Conservation (phyloP, 2,797 vertebrate species). For the Bradypodion ventrale region DNA sequence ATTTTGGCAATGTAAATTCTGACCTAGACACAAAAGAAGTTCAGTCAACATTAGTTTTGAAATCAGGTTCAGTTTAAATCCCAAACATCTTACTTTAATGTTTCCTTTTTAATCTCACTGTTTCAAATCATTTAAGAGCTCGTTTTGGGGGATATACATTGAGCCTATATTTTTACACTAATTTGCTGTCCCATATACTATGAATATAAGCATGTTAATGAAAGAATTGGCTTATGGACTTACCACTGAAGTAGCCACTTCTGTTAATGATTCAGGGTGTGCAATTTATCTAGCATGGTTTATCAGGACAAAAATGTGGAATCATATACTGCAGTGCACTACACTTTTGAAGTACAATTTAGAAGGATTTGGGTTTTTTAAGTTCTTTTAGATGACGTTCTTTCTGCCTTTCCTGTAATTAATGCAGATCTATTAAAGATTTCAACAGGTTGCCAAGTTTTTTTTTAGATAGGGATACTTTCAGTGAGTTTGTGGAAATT, state of each 20-base stretch:
- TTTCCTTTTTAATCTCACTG: not conserved
- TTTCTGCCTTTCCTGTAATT: slow-evolving; percentile 64
- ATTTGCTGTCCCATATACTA: slow-evolving; percentile 61
- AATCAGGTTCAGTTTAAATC: not conserved
- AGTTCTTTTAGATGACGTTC: slow-evolving; percentile 55
- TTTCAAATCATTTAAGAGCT: slow-evolving; percentile 49
- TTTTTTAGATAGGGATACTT: slow-evolving; percentile 38
- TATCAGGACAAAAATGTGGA: slow-evolving; percentile 60
- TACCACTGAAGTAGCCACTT: slow-evolving; percentile 64
- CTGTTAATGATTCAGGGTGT: slow-evolving; percentile 55
- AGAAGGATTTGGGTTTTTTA: slow-evolving; percentile 61
- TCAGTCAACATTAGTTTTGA: not conserved
- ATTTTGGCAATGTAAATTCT: no score
- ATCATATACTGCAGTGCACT: slow-evolving; percentile 57
- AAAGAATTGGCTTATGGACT: slow-evolving; percentile 67
- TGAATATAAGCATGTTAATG: slow-evolving; percentile 58
- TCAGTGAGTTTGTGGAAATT: slow-evolving; percentile 67
- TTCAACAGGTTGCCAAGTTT: slow-evolving; percentile 43
- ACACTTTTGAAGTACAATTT: slow-evolving; percentile 48
- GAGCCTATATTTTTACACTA: slow-evolving; percentile 64
- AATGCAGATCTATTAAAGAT: slow-evolving; percentile 44
- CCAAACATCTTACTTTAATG: slow-evolving; percentile 5
- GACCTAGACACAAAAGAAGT: no score
- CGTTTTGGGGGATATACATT: slow-evolving; percentile 27
- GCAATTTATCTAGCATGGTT: slow-evolving; percentile 50